Evolutionary conservation across 1,140 invertebrate genomes (phyloP), one percentile per base, ranked within the genome.

Genomic region (Drosophila mayri): DNA sequence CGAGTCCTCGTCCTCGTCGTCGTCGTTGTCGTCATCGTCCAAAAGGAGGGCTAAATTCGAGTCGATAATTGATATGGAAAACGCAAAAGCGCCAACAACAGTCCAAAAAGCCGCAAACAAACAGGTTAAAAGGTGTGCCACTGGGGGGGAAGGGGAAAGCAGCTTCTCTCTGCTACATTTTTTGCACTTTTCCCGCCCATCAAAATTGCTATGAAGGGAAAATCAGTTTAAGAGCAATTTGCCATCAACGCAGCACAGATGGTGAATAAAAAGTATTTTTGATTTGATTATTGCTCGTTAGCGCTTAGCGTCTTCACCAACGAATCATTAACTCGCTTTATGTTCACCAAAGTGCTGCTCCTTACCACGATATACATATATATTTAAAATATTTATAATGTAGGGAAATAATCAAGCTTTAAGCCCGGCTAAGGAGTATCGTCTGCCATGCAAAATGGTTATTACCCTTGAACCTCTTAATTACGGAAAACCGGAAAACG

Each of bases 271-370:
- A 84, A 91, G 83, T 91, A 81, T 88, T 81, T 76, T 85, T 90
- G 85, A 90, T 90, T 90, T 90, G 85, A 90, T 90, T 90, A 90
- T 90, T 90, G 85, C 85, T 90, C 85, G 85, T 90, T 90, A 90
- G 85, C 86, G 65, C 32, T 67, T 43, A 49, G 60, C 60, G 37
- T 64, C 49, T 50, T 22, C 37, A 55, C 49, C 72, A 87, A 82
- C 84, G 84, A 87, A 82, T 88, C 84, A 88, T 88, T 88, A 88
- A 88, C 85, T 88, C 85, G 85, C 83, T 80, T 87, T 83, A 79
- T 66, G 62, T 10, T 40, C n/a, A 25, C 49, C 79, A 88, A 87
- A 87, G 83, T 87, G 83, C 83, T 76, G 58, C 18, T 12, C 6
- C 8, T 0, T 11, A 8, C 6, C 16, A 2, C 3, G 11, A n/a